A percentile compares a stretch with the other conserved stretches of the same genome.
phyloP scores from a whole-genome alignment of 2,113 vertebrate species.

The Lepus europaeus region DNA sequence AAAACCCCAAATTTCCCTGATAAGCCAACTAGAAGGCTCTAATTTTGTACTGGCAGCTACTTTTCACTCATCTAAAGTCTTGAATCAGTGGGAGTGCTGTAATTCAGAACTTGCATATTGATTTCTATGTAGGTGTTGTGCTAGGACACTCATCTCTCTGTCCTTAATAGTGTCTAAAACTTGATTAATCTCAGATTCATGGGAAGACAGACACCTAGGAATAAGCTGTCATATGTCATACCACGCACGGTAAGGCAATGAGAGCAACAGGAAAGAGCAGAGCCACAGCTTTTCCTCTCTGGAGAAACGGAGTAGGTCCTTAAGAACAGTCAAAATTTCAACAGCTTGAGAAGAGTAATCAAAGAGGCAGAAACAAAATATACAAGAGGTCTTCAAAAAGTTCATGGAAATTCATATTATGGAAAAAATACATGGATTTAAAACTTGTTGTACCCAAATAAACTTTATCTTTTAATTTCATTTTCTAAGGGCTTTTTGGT shows the following conservation, averaged over 20 bases:
- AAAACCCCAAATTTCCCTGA: conserved; percentile 29
- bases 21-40: conserved; percentile 14
- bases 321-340: neutral
- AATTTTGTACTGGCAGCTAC: neutral
- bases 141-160: neutral
- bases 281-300: neutral
- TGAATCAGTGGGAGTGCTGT: neutral
- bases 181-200: neutral
- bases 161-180: neutral
- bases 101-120: neutral
- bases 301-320: neutral
- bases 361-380: conserved; percentile 1
- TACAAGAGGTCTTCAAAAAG: neutral
- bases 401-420: too few relatives aligned
- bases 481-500: too few relatives aligned
- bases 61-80: neutral
- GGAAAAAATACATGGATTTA: too few relatives aligned
- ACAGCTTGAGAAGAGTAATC: conserved; percentile 20
- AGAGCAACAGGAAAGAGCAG: neutral
- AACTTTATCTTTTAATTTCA: too few relatives aligned
- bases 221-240: neutral
- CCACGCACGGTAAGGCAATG: neutral
- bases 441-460: too few relatives aligned
- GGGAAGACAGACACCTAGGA: neutral
- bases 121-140: neutral